Conservation (phyloP, 2,888 invertebrate species). For the Stenchaetothrips biformis region DNA sequence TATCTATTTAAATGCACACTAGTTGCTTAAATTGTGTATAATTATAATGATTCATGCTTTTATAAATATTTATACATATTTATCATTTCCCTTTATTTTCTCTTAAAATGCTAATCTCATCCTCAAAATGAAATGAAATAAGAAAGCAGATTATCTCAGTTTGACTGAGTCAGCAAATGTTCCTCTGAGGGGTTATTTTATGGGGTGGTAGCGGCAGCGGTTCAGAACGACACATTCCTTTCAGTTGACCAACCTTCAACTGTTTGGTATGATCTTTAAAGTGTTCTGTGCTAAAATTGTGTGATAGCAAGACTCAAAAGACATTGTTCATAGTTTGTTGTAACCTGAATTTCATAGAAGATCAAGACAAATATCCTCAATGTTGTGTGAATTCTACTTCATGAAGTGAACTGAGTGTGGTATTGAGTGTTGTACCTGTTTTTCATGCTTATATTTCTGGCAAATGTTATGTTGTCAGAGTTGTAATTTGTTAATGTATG, state of each 20-base stretch:
- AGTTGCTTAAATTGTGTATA: background rate
- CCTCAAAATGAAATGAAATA: background rate
- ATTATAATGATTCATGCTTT: background rate
- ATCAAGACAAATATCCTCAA: background rate
- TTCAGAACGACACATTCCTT: background rate
- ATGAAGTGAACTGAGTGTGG: background rate
- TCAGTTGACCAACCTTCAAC: background rate
- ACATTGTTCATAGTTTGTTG: background rate
- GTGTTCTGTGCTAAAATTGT: constrained; percentile 7
- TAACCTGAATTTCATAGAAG: background rate
- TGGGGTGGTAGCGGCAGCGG: constrained; percentile 13
- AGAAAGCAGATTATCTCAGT: background rate
- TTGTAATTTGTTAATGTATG: background rate
- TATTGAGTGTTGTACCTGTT: constrained; percentile 19
- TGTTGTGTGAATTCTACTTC: background rate
- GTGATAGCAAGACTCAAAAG: constrained; percentile 18
- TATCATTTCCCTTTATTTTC: background rate
- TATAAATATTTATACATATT: background rate
- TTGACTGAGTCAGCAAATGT: background rate
- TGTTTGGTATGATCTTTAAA: background rate
- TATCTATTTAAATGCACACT: background rate
- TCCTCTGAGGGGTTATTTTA: background rate
- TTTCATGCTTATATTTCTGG: background rate
- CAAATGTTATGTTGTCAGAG: background rate
- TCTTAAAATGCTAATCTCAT: background rate